phyloP scores from a whole-genome alignment of 2,888 invertebrate species.

The Dromius quadrimaculatus region DNA sequence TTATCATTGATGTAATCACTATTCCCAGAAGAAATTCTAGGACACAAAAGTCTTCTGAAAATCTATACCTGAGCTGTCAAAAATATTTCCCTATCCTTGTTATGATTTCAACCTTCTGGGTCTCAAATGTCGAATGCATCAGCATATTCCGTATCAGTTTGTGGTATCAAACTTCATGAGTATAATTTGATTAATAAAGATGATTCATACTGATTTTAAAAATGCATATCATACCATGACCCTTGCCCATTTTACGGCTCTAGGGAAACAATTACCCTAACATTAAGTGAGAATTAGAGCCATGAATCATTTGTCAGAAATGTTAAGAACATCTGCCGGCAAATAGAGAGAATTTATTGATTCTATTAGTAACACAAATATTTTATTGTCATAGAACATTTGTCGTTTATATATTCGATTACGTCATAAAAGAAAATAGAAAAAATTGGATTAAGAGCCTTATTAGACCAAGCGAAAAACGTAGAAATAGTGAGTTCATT shows the following conservation, averaged over 20 bases:
- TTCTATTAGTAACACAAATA: conserved; percentile 11
- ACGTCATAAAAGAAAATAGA: too few relatives aligned
- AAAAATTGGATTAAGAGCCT: too few relatives aligned
- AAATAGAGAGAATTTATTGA: conserved; percentile 28
- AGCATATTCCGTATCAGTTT: neutral
- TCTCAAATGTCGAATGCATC: neutral
- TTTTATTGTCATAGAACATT: neutral
- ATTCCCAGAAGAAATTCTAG: too few relatives aligned
- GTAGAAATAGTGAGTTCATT: too few relatives aligned
- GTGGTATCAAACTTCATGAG: conserved; percentile 6
- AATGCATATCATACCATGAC: conserved; percentile 28
- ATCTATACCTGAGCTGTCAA: neutral
- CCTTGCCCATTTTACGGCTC: neutral
- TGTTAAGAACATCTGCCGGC: conserved; percentile 36
- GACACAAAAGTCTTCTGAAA: too few relatives aligned
- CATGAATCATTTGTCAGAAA: conserved; percentile 30
- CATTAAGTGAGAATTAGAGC: conserved; percentile 24
- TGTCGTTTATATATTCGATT: too few relatives aligned
- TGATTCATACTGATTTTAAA: conserved; percentile 22
- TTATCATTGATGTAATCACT: too few relatives aligned
- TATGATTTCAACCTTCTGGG: neutral
- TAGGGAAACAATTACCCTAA: conserved; percentile 27
- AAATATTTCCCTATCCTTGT: conserved; percentile 1
- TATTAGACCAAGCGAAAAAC: too few relatives aligned
- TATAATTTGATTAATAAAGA: neutral